Base-by-base conservation (phyloP, 30 jellyfish, hydroid and myxozoan species). In the Hydractinia echinata region DNA sequence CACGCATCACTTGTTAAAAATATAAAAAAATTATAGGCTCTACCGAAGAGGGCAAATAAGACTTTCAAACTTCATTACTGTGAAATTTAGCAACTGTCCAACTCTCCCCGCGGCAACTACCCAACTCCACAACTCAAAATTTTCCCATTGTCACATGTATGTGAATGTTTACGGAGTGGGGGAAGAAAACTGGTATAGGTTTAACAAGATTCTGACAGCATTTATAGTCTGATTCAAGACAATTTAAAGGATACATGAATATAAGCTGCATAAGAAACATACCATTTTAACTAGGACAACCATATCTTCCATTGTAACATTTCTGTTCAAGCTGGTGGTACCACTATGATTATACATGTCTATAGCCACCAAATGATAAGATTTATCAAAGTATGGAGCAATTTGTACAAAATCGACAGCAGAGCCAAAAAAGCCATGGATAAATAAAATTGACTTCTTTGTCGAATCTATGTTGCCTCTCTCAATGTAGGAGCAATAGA, bases 351-450 rank as follows among this genome's bases (percentile, higher is more conserved):
- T 77, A 50, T 49, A 61, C 51, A 49, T 54, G 60, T 77, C 85
- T 13, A 77, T 58, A 10, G 85, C 85, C 4, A 77, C 49, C 30
- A 77, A n/a, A 30, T 77, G 85, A 77, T 52, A 77, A 5, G 85
- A 54, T 4, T n/a, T n/a, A 48, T 77, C 77, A 55, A 77, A 77
- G 19, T 77, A 48, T 15, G 60, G 21, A 60, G 77, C 72, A n/a
- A 77, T 16, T 55, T 50, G 5, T 7, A 61, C 21, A 44, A 53
- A 77, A 52, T n/a, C 79, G 18, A 77, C 53, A 13, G 60, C 61
- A 8, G 85, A 52, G 55, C 72, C 76, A 44, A 20, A 4, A 64
- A 77, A 77, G 55, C 85, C 85, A 55, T 77, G 85, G 10, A 77
- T 50, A 7, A 77, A 51, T 49, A 77, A 16, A 21, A 77, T 44